A percentile compares a stretch with the other conserved stretches of the same genome.
phyloP scores from a whole-genome alignment of 2,113 vertebrate species.

The Triplophysa siluroides region DNA sequence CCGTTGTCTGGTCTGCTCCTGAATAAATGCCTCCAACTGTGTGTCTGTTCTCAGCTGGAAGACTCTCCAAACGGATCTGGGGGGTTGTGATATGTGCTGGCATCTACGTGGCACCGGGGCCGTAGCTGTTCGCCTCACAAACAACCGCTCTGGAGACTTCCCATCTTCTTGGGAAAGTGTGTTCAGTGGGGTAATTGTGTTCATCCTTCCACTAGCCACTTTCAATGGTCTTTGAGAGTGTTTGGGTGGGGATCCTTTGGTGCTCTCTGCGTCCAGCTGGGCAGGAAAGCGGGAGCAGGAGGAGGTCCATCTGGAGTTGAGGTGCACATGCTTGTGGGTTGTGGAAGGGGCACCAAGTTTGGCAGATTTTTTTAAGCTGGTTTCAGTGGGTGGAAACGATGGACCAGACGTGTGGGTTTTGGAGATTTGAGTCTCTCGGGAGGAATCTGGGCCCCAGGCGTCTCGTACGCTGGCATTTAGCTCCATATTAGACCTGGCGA shows the following conservation, averaged over 20 bases:
- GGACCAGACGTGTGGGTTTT: not conserved
- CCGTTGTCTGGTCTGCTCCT: conserved; percentile 52
- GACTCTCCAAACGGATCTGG: conserved; percentile 54
- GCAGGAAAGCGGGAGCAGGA: conserved; percentile 65
- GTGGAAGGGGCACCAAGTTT: conserved; percentile 61
- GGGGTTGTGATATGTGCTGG: not conserved
- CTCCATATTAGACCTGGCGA: conserved; percentile 56
- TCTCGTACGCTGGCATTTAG: conserved; percentile 58
- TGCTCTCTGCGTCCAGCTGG: conserved; percentile 44
- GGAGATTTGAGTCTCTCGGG: not conserved
- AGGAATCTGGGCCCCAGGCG: conserved; percentile 57
- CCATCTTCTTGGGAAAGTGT: conserved; percentile 46
- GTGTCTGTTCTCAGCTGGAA: conserved; percentile 71
- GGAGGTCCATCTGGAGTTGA: conserved; percentile 58
- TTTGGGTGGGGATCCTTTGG: not conserved
- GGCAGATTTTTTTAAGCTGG: conserved; percentile 40
- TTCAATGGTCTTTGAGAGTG: conserved; percentile 1
- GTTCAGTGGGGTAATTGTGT: not conserved
- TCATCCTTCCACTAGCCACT: not conserved
- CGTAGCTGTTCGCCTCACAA: not conserved
- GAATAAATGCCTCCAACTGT: conserved; percentile 58
- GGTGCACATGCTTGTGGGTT: conserved; percentile 57
- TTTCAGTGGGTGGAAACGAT: not conserved
- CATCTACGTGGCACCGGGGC: not conserved
- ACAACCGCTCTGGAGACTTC: conserved; percentile 25